Evolutionary conservation across 2,797 vertebrate species (phyloP).

Genomic region (Emys orbicularis): DNA sequence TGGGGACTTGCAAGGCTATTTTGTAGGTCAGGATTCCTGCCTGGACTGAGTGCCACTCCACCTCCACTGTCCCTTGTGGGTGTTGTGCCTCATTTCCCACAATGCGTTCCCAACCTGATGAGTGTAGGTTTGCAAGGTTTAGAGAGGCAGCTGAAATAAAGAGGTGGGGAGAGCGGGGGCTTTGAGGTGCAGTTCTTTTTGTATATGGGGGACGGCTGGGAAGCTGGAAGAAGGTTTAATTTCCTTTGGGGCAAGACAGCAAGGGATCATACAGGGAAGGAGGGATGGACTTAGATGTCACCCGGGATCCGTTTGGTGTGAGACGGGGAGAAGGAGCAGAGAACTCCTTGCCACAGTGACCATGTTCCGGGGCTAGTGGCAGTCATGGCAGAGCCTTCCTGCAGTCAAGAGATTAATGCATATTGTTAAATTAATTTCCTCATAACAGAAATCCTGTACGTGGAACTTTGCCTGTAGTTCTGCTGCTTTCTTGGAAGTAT

Average conservation of each 20-base stretch:
- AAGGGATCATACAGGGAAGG: neutral
- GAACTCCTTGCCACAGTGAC: accelerated
- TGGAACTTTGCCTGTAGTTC: accelerated
- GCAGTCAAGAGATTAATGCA: neutral
- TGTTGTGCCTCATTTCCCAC: neutral
- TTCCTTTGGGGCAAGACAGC: neutral
- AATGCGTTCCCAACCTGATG: neutral
- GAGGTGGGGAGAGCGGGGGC: neutral
- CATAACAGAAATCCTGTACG: neutral
- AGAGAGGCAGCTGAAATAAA: neutral
- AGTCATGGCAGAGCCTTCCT: neutral
- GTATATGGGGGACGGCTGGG: neutral
- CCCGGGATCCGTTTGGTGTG: neutral
- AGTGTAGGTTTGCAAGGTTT: neutral
- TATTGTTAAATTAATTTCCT: neutral
- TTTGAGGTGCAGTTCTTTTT: neutral
- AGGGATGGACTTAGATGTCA: neutral
- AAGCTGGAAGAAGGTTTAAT: neutral
- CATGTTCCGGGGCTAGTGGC: neutral
- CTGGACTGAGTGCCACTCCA: accelerated
- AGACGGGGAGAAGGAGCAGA: neutral
- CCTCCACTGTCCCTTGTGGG: neutral
- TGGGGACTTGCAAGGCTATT: no score
- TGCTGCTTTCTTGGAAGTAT: neutral
- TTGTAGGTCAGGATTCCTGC: neutral